These are phyloP conservation scores for Micrasema longulum DNA, from an alignment of 1,140 invertebrate species.

Conservation along the genomic window DNA sequence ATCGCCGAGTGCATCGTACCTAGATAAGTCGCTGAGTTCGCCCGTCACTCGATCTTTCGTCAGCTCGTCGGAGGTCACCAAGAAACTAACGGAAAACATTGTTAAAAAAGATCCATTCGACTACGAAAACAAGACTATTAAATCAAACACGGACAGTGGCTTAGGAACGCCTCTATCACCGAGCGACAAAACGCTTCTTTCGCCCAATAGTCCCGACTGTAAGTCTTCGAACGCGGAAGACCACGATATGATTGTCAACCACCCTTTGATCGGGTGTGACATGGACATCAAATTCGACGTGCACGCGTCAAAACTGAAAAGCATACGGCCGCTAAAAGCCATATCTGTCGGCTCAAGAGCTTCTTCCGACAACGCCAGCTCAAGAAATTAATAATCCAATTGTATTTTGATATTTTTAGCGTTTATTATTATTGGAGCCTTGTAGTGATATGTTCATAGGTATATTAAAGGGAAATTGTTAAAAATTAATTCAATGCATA, in stretches of 20 bases:
- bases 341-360: neutral
- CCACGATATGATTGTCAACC: conserved; percentile 59
- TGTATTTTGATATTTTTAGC: too few species aligned
- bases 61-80: conserved; percentile 13
- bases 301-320: conserved; percentile 64
- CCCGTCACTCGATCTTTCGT: neutral
- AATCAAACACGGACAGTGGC: conserved; percentile 57
- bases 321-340: conserved; percentile 59
- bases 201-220: conserved; percentile 41
- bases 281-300: conserved; percentile 67
- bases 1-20: conserved; percentile 35
- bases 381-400: conserved; percentile 25
- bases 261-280: conserved; percentile 69
- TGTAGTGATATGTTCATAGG: too few species aligned
- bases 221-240: conserved; percentile 37
- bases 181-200: conserved; percentile 44
- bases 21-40: conserved; percentile 11
- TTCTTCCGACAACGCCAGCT: conserved; percentile 10
- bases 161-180: conserved; percentile 59
- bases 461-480: too few species aligned
- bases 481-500: too few species aligned
- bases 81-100: conserved; percentile 23
- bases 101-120: conserved; percentile 31
- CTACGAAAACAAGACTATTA: conserved; percentile 41
- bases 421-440: too few species aligned